Conservation (phyloP, 2,797 vertebrate genomes). For the Botia almorhae region DNA sequence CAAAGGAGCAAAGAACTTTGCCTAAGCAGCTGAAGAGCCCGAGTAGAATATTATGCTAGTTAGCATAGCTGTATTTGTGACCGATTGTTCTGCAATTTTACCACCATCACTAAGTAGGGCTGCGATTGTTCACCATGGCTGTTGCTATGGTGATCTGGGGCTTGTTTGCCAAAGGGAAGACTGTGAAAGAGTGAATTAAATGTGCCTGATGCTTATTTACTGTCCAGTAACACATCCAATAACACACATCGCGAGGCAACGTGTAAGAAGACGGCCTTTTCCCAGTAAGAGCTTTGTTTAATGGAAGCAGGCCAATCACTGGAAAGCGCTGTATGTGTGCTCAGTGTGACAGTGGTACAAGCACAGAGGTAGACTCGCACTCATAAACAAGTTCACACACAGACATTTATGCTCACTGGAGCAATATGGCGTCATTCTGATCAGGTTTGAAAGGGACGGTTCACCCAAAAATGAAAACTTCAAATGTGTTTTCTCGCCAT, state of each 20-base stretch:
- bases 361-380: neutral
- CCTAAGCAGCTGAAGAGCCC: neutral
- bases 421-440: neutral
- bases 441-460: neutral
- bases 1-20: neutral
- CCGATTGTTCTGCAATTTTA: conserved; percentile 48
- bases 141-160: conserved; percentile 55
- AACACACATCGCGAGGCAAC: neutral
- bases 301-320: neutral
- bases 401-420: neutral
- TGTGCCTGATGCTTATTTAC: conserved; percentile 28
- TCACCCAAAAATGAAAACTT: neutral
- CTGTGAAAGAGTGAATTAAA: conserved; percentile 50
- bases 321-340: neutral
- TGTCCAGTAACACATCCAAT: conserved; percentile 6
- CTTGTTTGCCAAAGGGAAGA: conserved; percentile 45
- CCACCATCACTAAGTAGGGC: conserved; percentile 45
- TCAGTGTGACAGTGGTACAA: neutral
- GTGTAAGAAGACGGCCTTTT: conserved; percentile 11
- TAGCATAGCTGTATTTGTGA: conserved; percentile 15
- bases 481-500: too few species aligned
- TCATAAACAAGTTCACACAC: neutral
- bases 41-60: neutral
- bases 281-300: neutral
- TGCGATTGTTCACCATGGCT: conserved; percentile 49